Percentiles rank a stretch among this genome's conserved stretches.
Evolutionary conservation across 2,797 vertebrate species (phyloP).

Genomic region (Ambastaia sidthimunki): DNA sequence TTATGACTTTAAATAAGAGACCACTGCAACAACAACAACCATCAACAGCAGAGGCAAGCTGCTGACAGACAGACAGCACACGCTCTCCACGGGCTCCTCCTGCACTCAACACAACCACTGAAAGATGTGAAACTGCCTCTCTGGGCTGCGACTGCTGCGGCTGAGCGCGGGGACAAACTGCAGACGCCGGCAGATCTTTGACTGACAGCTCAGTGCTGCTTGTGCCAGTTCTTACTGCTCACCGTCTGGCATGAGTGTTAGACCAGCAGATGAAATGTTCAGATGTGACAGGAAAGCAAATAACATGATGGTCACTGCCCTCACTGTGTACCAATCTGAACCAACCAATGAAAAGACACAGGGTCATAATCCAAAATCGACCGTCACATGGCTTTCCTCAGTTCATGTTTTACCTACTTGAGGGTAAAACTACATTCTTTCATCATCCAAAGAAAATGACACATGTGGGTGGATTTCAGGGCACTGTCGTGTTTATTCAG

Average conservation of each 20-base stretch:
- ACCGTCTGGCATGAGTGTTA: constrained; percentile 25
- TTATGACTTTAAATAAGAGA: background rate
- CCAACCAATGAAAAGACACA: too few relatives aligned
- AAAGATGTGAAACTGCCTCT: constrained; percentile 55
- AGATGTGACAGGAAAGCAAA: constrained; percentile 48
- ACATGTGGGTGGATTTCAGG: background rate
- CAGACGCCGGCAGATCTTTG: constrained; percentile 63
- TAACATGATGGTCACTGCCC: background rate
- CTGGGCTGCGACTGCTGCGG: constrained; percentile 35
- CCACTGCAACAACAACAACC: background rate
- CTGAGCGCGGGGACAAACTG: constrained; percentile 55
- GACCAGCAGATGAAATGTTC: constrained; percentile 59
- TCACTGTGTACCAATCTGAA: background rate
- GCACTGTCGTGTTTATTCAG: background rate
- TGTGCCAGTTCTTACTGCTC: constrained; percentile 50
- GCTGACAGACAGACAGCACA: constrained; percentile 20
- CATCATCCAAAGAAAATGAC: background rate
- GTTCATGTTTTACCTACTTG: too few relatives aligned
- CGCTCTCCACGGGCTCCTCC: constrained; percentile 13
- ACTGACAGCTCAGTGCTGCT: constrained; percentile 52
- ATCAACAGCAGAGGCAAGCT: constrained; percentile 25
- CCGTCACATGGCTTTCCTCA: too few relatives aligned
- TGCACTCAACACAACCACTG: constrained; percentile 62
- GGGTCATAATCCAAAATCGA: too few relatives aligned
- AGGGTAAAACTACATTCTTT: background rate